Percentiles rank a stretch among this genome's conserved stretches.
These are phyloP conservation scores for Barbus barbus DNA, from an alignment of 2,113 vertebrate species.

Conservation along the genomic window DNA sequence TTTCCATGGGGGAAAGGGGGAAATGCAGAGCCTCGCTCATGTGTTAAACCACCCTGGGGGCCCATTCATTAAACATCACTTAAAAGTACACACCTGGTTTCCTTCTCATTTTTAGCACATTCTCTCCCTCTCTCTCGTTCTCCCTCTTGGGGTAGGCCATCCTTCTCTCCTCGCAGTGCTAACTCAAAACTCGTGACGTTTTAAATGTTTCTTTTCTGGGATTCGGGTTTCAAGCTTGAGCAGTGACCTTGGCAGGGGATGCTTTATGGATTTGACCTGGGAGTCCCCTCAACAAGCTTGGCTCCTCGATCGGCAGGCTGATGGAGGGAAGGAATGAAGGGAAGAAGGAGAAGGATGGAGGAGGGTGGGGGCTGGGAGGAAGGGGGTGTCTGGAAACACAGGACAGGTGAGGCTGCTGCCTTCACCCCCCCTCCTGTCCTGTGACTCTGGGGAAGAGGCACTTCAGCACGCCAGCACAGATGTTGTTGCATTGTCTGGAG, in stretches of 20 bases:
- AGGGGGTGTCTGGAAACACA: conserved; percentile 63
- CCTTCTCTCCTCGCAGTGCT: conserved; percentile 60
- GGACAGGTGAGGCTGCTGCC: conserved; percentile 65
- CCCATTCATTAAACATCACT: conserved; percentile 62
- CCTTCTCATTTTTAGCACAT: background rate
- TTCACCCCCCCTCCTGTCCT: conserved; percentile 35
- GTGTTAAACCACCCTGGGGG: conserved; percentile 66
- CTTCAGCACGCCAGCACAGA: conserved; percentile 70
- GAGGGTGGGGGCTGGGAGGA: conserved; percentile 22
- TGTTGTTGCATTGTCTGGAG: conserved; percentile 76
- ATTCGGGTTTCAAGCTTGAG: conserved; percentile 56
- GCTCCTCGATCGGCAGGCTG: conserved; percentile 59
- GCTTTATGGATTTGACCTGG: conserved; percentile 60
- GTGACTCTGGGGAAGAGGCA: conserved; percentile 66
- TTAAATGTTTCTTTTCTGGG: conserved; percentile 66
- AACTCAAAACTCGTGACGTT: conserved; percentile 71
- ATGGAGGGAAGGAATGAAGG: conserved; percentile 57
- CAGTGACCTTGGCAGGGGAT: conserved; percentile 61
- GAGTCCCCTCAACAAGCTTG: conserved; percentile 48
- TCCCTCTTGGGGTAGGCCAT: conserved; percentile 59
- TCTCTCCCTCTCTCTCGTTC: background rate
- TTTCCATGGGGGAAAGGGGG: conserved; percentile 63
- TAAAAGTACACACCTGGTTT: conserved; percentile 68
- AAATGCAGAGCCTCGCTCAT: conserved; percentile 66
- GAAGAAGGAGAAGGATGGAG: conserved; percentile 24